These are phyloP conservation scores for Leptodactylus fallax DNA, from an alignment of 2,797 vertebrate genomes.

Conservation along the genomic window DNA sequence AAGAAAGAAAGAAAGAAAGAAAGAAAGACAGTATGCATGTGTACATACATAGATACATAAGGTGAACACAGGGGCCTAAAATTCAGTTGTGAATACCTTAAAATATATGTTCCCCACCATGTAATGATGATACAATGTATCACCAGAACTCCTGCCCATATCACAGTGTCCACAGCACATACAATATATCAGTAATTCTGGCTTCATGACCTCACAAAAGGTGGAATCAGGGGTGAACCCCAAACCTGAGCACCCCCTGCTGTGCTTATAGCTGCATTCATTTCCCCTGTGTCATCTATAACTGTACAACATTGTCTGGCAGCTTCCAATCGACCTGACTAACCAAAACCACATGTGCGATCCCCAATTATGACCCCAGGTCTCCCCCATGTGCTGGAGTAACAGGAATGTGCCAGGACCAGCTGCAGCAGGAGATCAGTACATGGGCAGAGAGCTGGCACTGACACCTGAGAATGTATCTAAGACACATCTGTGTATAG, in stretches of 20 bases:
- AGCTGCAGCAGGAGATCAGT: not conserved
- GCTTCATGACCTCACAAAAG: slow-evolving; percentile 67
- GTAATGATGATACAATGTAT: not conserved
- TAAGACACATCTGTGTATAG: too few relatives aligned
- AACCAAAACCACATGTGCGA: slow-evolving; percentile 70
- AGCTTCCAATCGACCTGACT: slow-evolving; percentile 66
- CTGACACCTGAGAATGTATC: too few relatives aligned
- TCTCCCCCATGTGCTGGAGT: slow-evolving; percentile 41
- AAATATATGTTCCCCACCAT: not conserved
- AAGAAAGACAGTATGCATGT: not conserved
- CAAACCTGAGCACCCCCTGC: slow-evolving; percentile 49
- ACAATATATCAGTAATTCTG: not conserved
- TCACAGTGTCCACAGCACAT: not conserved
- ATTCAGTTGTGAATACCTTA: not conserved
- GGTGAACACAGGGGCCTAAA: not conserved
- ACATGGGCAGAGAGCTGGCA: not conserved
- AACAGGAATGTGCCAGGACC: slow-evolving; percentile 23
- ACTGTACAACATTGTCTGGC: slow-evolving; percentile 67
- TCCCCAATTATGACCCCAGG: slow-evolving; percentile 60
- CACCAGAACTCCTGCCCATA: not conserved
- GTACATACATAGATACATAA: not conserved
- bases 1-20: too few relatives aligned
- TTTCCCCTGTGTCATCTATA: slow-evolving; percentile 60
- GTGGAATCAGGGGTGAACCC: slow-evolving; percentile 52
- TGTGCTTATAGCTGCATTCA: slow-evolving; percentile 45